These are phyloP conservation scores for Heterochromis multidens DNA, from an alignment of 2,113 vertebrate genomes.

Conservation along the genomic window DNA sequence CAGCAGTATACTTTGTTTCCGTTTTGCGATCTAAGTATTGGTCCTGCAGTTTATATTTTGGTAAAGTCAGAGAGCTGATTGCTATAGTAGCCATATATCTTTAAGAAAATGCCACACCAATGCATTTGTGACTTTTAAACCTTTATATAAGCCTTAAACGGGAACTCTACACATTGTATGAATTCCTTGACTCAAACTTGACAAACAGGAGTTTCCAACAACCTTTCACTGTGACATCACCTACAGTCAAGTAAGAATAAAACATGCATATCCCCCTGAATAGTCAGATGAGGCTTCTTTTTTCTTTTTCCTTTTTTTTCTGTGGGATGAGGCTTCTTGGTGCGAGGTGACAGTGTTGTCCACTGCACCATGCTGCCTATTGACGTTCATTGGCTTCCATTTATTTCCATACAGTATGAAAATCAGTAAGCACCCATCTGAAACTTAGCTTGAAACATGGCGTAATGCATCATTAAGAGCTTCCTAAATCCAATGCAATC, in stretches of 20 bases:
- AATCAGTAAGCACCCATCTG: not conserved
- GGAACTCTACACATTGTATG: not conserved
- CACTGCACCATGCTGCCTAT: not conserved
- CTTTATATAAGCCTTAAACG: not conserved
- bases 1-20: slow-evolving; percentile 8
- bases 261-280: not conserved
- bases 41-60: not conserved
- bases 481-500: not conserved
- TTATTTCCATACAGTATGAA: not conserved
- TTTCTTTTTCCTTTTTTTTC: no score
- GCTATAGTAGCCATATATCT: no score
- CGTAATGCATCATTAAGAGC: not conserved
- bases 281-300: not conserved
- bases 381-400: not conserved
- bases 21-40: not conserved
- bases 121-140: not conserved
- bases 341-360: not conserved
- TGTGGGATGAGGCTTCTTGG: not conserved
- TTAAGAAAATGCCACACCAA: not conserved
- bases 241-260: not conserved
- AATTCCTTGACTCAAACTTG: not conserved
- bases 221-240: not conserved
- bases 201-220: not conserved
- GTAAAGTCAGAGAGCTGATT: no score
- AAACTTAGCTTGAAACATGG: not conserved